phyloP scores from a whole-genome alignment of 92 coral and sea anemone genomes.

The Porites rus region DNA sequence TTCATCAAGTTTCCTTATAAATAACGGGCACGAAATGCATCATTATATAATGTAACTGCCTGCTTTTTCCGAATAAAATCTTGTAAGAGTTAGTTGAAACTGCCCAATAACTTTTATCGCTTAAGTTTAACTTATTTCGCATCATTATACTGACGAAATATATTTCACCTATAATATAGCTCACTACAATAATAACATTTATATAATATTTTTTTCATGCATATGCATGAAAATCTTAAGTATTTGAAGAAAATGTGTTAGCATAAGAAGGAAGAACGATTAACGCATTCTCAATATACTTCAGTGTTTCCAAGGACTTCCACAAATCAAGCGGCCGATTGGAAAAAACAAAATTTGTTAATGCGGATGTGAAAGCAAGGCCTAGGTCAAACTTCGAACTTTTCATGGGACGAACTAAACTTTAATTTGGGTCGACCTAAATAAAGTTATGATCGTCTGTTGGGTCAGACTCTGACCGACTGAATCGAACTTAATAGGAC shows the following conservation, averaged over 20 bases:
- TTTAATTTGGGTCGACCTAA: too few relatives aligned
- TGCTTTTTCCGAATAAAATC: not conserved
- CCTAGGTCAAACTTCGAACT: too few relatives aligned
- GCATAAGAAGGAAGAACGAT: not conserved
- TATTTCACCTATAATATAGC: not conserved
- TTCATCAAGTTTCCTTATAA: not conserved
- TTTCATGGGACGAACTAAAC: too few relatives aligned
- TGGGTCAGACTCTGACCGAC: too few relatives aligned
- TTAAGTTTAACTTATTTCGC: not conserved
- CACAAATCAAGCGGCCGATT: not conserved
- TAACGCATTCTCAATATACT: not conserved
- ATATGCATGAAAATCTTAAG: not conserved
- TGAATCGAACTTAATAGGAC: too few relatives aligned
- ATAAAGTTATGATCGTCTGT: too few relatives aligned
- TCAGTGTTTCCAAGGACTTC: not conserved
- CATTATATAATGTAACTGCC: constrained; percentile 2
- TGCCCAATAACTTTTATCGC: not conserved
- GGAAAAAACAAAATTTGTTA: not conserved
- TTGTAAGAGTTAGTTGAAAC: not conserved
- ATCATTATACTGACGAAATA: not conserved
- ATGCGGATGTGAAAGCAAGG: not conserved
- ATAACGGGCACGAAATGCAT: not conserved
- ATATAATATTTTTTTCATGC: not conserved
- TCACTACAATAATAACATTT: not conserved
- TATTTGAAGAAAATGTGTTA: not conserved